Evolutionary conservation across 2,113 vertebrate genomes (phyloP).

Genomic region (Hemichromis elongatus): DNA sequence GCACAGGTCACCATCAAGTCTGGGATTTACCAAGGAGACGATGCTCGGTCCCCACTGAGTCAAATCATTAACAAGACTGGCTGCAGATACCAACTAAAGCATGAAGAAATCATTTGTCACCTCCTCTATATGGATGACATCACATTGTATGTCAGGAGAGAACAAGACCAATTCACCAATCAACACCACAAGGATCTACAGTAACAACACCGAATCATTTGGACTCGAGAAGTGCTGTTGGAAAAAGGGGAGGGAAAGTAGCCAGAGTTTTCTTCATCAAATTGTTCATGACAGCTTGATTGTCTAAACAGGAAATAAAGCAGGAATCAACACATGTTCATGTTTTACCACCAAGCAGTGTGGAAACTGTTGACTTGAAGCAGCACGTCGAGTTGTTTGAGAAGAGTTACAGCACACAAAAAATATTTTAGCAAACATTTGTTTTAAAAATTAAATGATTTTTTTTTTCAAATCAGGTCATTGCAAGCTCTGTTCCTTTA

Average conservation of each 20-base stretch:
- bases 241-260: neutral
- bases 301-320: neutral
- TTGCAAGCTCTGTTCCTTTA: neutral
- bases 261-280: accelerated
- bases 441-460: neutral
- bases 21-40: neutral
- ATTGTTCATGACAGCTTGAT: neutral
- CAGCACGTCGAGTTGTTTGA: neutral
- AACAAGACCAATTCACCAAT: neutral
- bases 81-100: neutral
- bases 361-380: neutral
- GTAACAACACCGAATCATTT: neutral
- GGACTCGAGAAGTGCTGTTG: neutral
- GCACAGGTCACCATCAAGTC: neutral
- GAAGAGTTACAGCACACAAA: neutral
- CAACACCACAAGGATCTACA: neutral
- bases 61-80: neutral
- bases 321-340: neutral
- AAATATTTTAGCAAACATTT: too few species aligned
- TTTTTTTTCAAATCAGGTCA: neutral
- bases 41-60: neutral
- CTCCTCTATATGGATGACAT: neutral
- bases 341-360: neutral
- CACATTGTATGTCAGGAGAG: neutral
- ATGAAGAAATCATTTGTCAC: neutral